Conservation (phyloP, 2,113 vertebrate species). For the Brachypteracias leptosomus region DNA sequence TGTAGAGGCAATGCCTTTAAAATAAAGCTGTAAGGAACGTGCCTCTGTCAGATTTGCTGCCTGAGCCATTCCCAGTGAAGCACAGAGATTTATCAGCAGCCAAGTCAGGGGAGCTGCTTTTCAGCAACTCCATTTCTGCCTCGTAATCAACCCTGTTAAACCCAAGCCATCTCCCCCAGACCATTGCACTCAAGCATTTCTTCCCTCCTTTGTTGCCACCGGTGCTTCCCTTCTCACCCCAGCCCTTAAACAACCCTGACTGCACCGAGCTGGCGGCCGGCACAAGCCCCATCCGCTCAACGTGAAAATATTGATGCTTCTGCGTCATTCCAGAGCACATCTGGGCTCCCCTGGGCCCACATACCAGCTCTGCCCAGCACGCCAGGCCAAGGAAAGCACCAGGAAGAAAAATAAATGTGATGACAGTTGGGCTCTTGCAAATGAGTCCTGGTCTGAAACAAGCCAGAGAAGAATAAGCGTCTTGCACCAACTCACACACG, state of each 20-base stretch:
- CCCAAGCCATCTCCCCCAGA: not conserved
- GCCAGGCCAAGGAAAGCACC: not conserved
- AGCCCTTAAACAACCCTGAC: slow-evolving; percentile 14
- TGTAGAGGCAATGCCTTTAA: not conserved
- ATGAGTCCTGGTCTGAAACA: slow-evolving; percentile 8
- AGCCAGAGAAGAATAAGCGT: not conserved
- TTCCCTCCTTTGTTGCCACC: not conserved
- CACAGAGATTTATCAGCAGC: not conserved
- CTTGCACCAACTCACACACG: accelerated
- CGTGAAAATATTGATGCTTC: not conserved
- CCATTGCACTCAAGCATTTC: not conserved
- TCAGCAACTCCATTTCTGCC: not conserved
- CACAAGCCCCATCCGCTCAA: not conserved
- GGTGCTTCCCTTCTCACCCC: not conserved
- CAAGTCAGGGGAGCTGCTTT: not conserved
- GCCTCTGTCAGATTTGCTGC: not conserved
- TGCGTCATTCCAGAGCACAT: not conserved
- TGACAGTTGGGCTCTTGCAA: slow-evolving; percentile 28
- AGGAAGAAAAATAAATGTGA: slow-evolving; percentile 47
- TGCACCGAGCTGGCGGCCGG: not conserved
- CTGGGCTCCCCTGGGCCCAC: not conserved
- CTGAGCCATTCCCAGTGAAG: not conserved
- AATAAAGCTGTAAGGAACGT: not conserved
- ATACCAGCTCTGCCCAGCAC: slow-evolving; percentile 2
- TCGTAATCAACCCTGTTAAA: not conserved